phyloP scores from a whole-genome alignment of 2,888 invertebrate species.

The Meteorus cinctellus region DNA sequence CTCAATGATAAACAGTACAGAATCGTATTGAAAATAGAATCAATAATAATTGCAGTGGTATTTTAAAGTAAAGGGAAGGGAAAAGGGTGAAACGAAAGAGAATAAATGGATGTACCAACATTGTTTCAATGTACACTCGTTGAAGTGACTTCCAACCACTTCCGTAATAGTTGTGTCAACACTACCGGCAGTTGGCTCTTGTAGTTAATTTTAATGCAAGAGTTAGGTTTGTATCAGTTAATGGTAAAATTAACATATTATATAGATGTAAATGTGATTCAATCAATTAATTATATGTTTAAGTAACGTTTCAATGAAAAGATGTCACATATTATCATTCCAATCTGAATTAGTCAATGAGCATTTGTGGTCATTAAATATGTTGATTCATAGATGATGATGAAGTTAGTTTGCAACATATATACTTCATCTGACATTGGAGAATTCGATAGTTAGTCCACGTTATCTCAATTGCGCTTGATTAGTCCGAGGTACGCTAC shows the following conservation, averaged over 20 bases:
- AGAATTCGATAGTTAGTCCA: conserved; percentile 19
- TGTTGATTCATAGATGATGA: background rate
- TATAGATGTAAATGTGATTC: too few relatives aligned
- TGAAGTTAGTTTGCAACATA: background rate
- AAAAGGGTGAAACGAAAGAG: background rate
- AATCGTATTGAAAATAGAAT: too few relatives aligned
- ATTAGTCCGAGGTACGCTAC: conserved; percentile 21
- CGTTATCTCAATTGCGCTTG: conserved; percentile 20
- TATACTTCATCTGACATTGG: conserved; percentile 10
- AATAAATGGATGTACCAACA: background rate
- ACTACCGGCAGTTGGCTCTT: background rate
- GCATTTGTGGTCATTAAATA: background rate
- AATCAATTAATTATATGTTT: too few relatives aligned
- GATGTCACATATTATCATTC: background rate
- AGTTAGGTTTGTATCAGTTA: background rate
- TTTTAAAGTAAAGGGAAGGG: background rate
- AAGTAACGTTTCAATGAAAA: background rate
- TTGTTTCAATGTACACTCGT: background rate
- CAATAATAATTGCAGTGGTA: too few relatives aligned
- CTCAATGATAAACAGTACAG: too few relatives aligned
- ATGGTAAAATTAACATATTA: too few relatives aligned
- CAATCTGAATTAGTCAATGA: background rate
- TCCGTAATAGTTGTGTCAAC: background rate
- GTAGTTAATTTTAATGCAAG: background rate
- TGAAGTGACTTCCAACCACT: background rate